Evolutionary conservation across 1,140 invertebrate genomes (phyloP), one percentile per base, ranked within the genome.

Genomic region (Globodera rostochiensis): DNA sequence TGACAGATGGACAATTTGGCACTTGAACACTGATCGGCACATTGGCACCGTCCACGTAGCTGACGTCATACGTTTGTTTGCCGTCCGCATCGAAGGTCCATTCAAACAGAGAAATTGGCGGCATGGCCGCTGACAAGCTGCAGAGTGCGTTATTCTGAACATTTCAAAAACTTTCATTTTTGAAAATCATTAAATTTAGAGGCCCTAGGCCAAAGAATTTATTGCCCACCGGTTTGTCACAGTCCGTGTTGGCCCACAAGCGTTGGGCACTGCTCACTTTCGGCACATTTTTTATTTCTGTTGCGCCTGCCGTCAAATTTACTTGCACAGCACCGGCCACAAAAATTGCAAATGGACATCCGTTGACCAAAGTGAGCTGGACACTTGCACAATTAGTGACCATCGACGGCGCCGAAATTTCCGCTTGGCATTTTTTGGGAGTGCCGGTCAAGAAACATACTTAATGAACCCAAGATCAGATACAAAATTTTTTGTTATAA

Each of bases 31-130:
- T 60, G 6, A 75, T 64, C 36, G 74, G 49, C 66, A 75, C 66
- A 75, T 75, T 75, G 66, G n/a, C 57, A 64, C 74, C 74, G 66
- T 75, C 74, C 66, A 75, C 74, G 53, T 75, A 75, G n/a, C 74
- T 75, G 66, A 75, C 74, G 53, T 75, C 74, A 57, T 75, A 75
- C 19, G 57, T 60, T 60, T 60, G 57, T 19, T 60, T 60, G 1
- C 57, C 57, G 11, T 60, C 57, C 9, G 57, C 57, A 60, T 60
- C 57, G 19, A 60, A 60, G 4, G 57, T 60, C 57, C 57, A 60
- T 19, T 60, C 57, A 19, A 60, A 60, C 11, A 60, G 57, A 15
- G 57, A 60, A 60, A 60, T 60, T 60, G 57, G 57, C 4, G 57
- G 57, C 57, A 60, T 60, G 0, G 57, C 57, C 19, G 57, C 57